These are phyloP conservation scores for Acheta domesticus DNA, from an alignment of 2,888 invertebrate species.

Conservation along the genomic window DNA sequence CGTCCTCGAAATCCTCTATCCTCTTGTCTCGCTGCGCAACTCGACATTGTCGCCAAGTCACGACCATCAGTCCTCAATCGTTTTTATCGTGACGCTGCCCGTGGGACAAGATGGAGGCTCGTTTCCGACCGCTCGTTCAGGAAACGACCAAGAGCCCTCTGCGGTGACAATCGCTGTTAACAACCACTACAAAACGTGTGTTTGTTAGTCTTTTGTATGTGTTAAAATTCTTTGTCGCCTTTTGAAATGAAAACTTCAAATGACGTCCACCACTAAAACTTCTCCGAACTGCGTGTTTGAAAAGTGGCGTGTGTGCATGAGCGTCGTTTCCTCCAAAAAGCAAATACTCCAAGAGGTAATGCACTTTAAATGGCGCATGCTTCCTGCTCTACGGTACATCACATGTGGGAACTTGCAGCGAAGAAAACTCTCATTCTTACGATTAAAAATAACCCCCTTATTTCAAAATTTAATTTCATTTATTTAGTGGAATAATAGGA, in stretches of 20 bases:
- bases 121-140: no score
- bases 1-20: no score
- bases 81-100: no score
- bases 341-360: not conserved
- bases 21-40: no score
- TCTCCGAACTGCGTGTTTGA: not conserved
- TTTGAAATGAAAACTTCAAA: not conserved
- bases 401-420: not conserved
- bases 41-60: no score
- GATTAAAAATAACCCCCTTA: constrained; percentile 2
- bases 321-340: not conserved
- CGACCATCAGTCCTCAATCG: no score
- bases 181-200: not conserved
- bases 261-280: not conserved
- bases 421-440: not conserved
- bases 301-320: not conserved
- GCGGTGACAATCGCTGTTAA: not conserved
- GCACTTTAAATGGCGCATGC: not conserved
- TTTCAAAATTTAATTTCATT: constrained; percentile 2
- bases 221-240: not conserved
- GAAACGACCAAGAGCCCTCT: not conserved
- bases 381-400: not conserved
- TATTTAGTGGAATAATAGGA: constrained; percentile 5
- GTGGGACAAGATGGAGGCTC: no score
- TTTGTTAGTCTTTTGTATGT: not conserved